Evolutionary conservation across 1,140 invertebrate species (phyloP).

Genomic region (Microvelia longipes): DNA sequence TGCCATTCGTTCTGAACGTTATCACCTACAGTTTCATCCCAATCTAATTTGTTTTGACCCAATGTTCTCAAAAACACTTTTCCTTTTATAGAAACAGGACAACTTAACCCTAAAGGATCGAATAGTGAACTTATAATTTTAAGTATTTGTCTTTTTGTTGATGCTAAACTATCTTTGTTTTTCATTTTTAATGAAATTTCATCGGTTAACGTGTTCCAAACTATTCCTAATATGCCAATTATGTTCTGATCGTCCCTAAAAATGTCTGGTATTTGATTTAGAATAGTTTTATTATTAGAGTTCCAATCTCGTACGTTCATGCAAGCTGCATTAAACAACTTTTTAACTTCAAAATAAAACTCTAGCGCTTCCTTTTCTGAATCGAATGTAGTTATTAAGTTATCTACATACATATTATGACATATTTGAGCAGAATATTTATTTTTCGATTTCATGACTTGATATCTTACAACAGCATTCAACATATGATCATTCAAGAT

Average conservation of each 20-base stretch:
- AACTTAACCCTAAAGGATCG: not conserved
- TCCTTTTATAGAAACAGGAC: not conserved
- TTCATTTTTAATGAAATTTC: not conserved
- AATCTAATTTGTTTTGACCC: not conserved
- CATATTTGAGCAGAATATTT: not conserved
- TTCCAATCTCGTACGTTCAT: not conserved
- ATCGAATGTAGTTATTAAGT: not conserved
- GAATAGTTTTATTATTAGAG: not conserved
- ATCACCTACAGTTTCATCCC: not conserved
- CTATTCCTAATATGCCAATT: not conserved
- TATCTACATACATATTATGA: not conserved
- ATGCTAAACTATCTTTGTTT: not conserved
- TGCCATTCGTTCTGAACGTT: not conserved
- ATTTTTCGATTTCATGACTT: not conserved
- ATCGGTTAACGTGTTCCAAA: not conserved
- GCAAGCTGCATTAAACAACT: not conserved
- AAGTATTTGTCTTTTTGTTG: not conserved
- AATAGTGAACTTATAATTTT: not conserved
- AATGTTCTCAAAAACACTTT: not conserved
- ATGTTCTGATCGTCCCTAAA: not conserved
- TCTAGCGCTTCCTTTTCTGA: not conserved
- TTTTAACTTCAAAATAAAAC: not conserved
- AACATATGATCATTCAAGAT: not conserved
- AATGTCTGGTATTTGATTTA: not conserved
- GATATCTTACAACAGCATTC: not conserved